Conservation (phyloP, 1,140 invertebrate genomes). For the Microvelia longipes region DNA sequence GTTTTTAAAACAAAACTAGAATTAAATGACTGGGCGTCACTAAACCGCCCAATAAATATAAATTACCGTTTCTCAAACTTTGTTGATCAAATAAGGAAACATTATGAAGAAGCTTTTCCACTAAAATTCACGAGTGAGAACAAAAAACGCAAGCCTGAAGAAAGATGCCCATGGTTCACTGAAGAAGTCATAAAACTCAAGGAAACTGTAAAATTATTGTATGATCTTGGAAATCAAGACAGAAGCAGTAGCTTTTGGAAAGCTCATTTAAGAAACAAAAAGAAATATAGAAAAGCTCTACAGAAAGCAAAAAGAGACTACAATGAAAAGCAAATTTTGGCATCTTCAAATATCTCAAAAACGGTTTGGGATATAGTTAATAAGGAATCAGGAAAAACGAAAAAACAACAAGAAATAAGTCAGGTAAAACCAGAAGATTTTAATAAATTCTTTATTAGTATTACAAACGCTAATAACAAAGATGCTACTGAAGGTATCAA, state of each 20-base stretch:
- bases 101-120: neutral
- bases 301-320: neutral
- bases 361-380: neutral
- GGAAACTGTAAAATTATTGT: neutral
- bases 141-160: neutral
- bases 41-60: neutral
- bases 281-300: neutral
- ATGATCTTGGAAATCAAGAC: neutral
- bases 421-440: neutral
- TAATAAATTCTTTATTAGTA: neutral
- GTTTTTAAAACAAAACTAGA: neutral
- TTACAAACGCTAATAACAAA: neutral
- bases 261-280: neutral
- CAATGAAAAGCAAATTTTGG: neutral
- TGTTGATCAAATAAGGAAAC: neutral
- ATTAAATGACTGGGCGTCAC: neutral
- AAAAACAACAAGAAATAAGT: neutral
- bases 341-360: neutral
- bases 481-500: neutral
- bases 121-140: neutral
- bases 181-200: neutral
- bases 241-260: neutral
- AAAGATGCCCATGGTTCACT: neutral
- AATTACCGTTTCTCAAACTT: neutral
- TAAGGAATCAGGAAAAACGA: neutral